These are phyloP conservation scores for Lycophotia porphyrea DNA, from an alignment of 2,888 invertebrate species.

Conservation along the genomic window DNA sequence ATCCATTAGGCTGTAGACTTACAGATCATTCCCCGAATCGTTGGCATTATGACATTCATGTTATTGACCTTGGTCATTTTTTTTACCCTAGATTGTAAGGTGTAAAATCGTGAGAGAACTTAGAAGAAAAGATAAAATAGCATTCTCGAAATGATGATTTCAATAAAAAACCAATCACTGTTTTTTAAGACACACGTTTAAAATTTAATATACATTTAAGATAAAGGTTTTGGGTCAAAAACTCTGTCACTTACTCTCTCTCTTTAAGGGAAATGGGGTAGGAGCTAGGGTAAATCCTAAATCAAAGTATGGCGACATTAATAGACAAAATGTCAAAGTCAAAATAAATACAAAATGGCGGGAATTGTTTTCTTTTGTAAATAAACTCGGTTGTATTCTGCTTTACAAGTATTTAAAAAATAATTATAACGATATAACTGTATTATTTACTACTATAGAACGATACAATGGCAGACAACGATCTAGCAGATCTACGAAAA, in stretches of 20 bases:
- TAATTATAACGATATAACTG: neutral
- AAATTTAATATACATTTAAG: too few relatives aligned
- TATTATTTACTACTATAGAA: neutral
- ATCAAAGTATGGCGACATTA: neutral
- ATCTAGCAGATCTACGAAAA: constrained; percentile 80
- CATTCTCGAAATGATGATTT: neutral
- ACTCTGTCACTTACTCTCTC: too few relatives aligned
- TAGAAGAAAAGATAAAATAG: neutral
- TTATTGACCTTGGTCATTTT: neutral
- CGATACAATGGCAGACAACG: constrained; percentile 73
- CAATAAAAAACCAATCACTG: neutral
- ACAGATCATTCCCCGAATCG: neutral
- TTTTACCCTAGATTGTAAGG: neutral
- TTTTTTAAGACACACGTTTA: too few relatives aligned
- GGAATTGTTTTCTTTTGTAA: constrained; percentile 41
- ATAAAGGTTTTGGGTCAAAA: too few relatives aligned
- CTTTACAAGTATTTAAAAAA: neutral
- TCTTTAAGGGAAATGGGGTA: neutral
- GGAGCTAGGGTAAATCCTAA: neutral
- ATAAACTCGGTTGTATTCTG: constrained; percentile 4
- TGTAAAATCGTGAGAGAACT: neutral
- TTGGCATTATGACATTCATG: neutral
- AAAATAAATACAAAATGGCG: constrained; percentile 54
- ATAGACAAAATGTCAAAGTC: constrained; percentile 22
- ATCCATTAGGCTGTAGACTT: neutral